Conservation (phyloP, 2,113 vertebrate species). For the Nycticryphes semicollaris region DNA sequence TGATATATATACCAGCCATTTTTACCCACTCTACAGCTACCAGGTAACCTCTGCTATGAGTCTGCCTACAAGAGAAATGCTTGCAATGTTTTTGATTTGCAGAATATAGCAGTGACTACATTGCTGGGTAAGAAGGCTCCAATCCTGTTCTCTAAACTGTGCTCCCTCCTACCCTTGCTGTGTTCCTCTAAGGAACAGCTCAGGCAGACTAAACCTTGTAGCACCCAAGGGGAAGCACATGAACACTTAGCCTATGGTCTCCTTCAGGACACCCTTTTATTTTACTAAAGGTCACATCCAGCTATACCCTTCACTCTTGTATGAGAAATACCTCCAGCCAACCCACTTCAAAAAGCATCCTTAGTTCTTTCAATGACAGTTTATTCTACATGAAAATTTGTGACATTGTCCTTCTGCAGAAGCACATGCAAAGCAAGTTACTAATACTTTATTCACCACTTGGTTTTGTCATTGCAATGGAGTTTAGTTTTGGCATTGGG, state of each 20-base stretch:
- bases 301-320: neutral
- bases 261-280: neutral
- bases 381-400: fast-evolving
- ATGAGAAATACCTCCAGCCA: neutral
- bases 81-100: neutral
- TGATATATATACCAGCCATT: neutral
- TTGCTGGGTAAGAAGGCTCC: neutral
- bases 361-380: neutral
- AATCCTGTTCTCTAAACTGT: neutral
- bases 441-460: neutral
- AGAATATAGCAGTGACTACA: neutral
- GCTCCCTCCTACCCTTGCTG: neutral
- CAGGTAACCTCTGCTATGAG: neutral
- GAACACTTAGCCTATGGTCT: neutral
- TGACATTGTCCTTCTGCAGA: neutral
- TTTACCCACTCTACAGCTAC: neutral
- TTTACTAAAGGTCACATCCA: neutral
- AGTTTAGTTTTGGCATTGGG: neutral
- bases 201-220: neutral
- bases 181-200: neutral
- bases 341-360: neutral
- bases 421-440: fast-evolving
- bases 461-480: neutral
- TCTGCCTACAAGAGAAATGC: neutral
- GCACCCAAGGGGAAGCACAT: neutral